These are phyloP conservation scores for Caenorhabditis sp. DNA, from an alignment of 2,888 invertebrate genomes.

Conservation along the genomic window DNA sequence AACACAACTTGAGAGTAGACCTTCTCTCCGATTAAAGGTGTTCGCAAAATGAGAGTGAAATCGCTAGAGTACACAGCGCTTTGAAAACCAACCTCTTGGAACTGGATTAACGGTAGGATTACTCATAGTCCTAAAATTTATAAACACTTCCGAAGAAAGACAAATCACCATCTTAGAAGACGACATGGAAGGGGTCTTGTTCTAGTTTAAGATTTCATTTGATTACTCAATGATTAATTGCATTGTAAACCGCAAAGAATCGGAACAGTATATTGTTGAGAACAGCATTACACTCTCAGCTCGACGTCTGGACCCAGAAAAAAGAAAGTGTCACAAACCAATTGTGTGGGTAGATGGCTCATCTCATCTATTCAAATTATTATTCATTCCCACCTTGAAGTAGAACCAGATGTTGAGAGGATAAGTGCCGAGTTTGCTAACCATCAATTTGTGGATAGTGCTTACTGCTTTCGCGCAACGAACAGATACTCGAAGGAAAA, in stretches of 20 bases:
- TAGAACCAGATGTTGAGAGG: slow-evolving; percentile 61
- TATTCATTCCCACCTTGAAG: slow-evolving; percentile 47
- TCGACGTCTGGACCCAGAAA: too few relatives aligned
- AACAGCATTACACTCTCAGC: slow-evolving; percentile 40
- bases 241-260: not conserved
- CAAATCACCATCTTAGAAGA: not conserved
- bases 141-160: slow-evolving; percentile 48
- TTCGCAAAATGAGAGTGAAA: slow-evolving; percentile 55
- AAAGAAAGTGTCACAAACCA: too few relatives aligned
- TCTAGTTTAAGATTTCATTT: not conserved
- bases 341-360: slow-evolving; percentile 17
- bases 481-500: slow-evolving; percentile 52
- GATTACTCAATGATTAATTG: slow-evolving; percentile 9
- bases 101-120: slow-evolving; percentile 56
- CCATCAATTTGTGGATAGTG: slow-evolving; percentile 52
- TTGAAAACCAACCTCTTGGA: slow-evolving; percentile 51
- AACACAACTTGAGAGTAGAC: slow-evolving; percentile 59
- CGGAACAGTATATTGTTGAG: too few relatives aligned
- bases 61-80: slow-evolving; percentile 52
- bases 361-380: slow-evolving; percentile 21
- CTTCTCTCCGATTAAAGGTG: slow-evolving; percentile 59
- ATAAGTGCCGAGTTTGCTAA: slow-evolving; percentile 57
- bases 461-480: slow-evolving; percentile 51
- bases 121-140: slow-evolving; percentile 52
- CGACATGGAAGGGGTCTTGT: not conserved